Percentiles rank a stretch among this genome's conserved stretches.
These are phyloP conservation scores for Sussaba pulchella DNA, from an alignment of 2,888 invertebrate species.

Conservation along the genomic window DNA sequence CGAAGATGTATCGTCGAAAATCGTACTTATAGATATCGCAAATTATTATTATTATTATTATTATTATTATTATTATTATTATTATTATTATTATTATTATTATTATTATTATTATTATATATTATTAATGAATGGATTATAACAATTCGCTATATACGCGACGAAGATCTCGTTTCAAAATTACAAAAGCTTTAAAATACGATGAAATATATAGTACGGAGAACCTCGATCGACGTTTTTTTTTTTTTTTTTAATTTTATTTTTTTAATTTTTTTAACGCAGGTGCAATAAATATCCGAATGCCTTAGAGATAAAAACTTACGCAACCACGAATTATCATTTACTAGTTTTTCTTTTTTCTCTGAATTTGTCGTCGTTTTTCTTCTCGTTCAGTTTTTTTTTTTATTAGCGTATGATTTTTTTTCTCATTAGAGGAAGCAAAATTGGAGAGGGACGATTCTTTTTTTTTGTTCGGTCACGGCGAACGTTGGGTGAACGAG, in stretches of 20 bases:
- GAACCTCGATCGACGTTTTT: conserved; percentile 56
- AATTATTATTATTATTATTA: conserved; percentile 36
- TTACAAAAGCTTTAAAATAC: conserved; percentile 58
- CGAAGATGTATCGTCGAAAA: conserved; percentile 37
- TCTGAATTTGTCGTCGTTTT: conserved; percentile 49
- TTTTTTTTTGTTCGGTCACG: conserved; percentile 17
- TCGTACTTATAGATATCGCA: conserved; percentile 50
- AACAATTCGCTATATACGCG: conserved; percentile 30
- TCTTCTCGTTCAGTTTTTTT: conserved; percentile 60
- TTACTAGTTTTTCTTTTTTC: conserved; percentile 62
- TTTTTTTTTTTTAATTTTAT: too few species aligned
- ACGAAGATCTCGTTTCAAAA: conserved; percentile 53
- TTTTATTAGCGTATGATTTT: conserved; percentile 51
- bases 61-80: background rate
- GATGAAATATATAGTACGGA: conserved; percentile 35
- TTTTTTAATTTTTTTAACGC: conserved; percentile 49
- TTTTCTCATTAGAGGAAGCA: too few species aligned
- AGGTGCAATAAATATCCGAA: conserved; percentile 69
- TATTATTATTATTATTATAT: conserved; percentile 23
- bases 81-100: conserved; percentile 22
- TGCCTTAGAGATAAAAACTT: conserved; percentile 59
- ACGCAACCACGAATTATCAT: conserved; percentile 8
- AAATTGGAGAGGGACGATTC: background rate
- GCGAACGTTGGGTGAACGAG: conserved; percentile 31
- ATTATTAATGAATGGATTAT: conserved; percentile 19